These are phyloP conservation scores for Champsocephalus esox DNA, from an alignment of 2,797 vertebrate species.

Conservation along the genomic window DNA sequence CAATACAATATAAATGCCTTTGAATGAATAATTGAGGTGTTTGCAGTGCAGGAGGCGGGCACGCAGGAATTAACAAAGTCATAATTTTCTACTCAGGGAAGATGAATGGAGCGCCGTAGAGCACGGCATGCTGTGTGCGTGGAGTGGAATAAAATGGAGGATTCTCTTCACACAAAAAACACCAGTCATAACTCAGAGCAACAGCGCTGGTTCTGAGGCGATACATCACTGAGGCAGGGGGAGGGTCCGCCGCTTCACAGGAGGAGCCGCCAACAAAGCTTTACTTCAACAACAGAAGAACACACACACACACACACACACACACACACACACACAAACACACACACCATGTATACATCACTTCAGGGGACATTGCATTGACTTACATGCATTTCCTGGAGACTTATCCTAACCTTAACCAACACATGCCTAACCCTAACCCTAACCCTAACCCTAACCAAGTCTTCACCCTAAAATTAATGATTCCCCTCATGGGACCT, in stretches of 20 bases:
- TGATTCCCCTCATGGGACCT: too few species aligned
- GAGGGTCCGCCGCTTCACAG: conserved; percentile 25
- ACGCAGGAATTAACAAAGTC: conserved; percentile 69
- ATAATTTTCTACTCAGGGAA: conserved; percentile 67
- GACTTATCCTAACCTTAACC: too few species aligned
- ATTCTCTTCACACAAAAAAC: conserved; percentile 50
- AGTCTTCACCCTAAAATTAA: too few species aligned
- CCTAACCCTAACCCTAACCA: too few species aligned
- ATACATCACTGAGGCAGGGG: conserved; percentile 62
- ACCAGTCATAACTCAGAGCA: conserved; percentile 62
- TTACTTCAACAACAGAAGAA: conserved; percentile 15
- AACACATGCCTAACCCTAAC: too few species aligned
- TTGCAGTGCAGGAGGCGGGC: conserved; percentile 43
- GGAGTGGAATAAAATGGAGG: conserved; percentile 66
- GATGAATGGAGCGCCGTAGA: conserved; percentile 61
- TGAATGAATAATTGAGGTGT: conserved; percentile 75
- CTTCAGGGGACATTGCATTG: too few species aligned
- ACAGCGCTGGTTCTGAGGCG: conserved; percentile 31
- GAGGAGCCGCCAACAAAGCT: conserved; percentile 36
- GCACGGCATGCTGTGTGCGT: conserved; percentile 18
- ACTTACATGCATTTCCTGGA: too few species aligned
- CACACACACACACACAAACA: background rate
- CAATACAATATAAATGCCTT: conserved; percentile 71
- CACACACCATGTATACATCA: too few species aligned
- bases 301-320: background rate